phyloP scores from a whole-genome alignment of 2,113 vertebrate species.

The Paramisgurnus dabryanus region DNA sequence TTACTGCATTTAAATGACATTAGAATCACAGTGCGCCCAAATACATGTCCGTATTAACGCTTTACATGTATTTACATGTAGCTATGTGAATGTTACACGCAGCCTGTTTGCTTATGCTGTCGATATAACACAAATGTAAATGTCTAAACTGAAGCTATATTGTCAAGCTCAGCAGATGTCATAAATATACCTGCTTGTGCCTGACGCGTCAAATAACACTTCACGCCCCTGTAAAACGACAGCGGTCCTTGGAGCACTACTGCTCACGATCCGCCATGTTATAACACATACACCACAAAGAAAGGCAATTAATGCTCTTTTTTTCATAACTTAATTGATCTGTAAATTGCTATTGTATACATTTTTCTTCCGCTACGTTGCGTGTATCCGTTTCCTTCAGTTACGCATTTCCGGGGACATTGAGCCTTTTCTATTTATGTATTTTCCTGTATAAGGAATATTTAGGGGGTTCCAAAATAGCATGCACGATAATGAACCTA shows the following conservation, averaged over 20 bases:
- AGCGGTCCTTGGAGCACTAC: constrained; percentile 44
- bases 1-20: background rate
- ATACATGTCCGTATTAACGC: background rate
- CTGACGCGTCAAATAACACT: constrained; percentile 28
- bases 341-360: constrained; percentile 69
- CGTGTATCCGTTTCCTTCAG: constrained; percentile 64
- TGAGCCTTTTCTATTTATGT: no score
- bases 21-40: background rate
- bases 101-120: background rate
- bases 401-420: constrained; percentile 51
- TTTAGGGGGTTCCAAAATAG: no score
- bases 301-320: constrained; percentile 80
- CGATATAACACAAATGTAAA: background rate
- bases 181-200: constrained; percentile 59
- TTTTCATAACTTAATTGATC: constrained; percentile 83
- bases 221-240: constrained; percentile 32
- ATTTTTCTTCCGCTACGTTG: constrained; percentile 54
- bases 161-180: constrained; percentile 62
- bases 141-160: constrained; percentile 5
- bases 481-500: no score
- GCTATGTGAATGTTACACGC: background rate
- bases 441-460: no score
- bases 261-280: constrained; percentile 74
- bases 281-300: constrained; percentile 72
- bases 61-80: background rate